Base-by-base conservation (phyloP, 2,113 vertebrate species). In the Guaruba guarouba region DNA sequence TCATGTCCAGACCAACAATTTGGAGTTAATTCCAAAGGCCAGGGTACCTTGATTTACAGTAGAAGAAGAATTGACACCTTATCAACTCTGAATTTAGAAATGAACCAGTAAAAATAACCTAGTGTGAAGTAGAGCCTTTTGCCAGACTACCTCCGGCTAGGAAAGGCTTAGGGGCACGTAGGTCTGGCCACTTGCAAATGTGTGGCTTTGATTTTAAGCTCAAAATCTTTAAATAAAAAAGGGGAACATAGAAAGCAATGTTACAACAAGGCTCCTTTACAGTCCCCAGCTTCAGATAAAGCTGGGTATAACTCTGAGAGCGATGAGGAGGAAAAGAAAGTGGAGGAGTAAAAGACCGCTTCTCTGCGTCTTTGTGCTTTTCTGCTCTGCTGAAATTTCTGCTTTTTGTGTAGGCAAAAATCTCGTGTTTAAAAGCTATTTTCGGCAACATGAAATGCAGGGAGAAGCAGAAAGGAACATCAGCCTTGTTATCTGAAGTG, bases 1-100 rank as follows among this genome's bases (percentile, higher is more conserved):
- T 97, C 95, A 96, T 82, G 94, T 97, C 94, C 96, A 97, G 97
- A 98, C 80, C 96, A 97, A 96, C 64, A 97, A 88, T 95, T 98
- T 97, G 89, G 95, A 98, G 88, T 95, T 97, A 97, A 97, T 96
- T 97, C 91, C 81, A 95, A 97, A 97, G 95, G 90, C 81, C 92
- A 77, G 66, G 77, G 73, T 90, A 95, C 86, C 95, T 97, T 97
- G 96, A 97, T 96, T 97, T 97, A 97, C 81, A 94, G 85, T 85
- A 78, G 81, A 69, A 95, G 52, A 85, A 70, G 79, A 86, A 66
- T 44, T 90, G 95, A 96, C 91, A 82, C 78, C 94, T 96, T 96
- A 96, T 95, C 77, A 39, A 83, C 69, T 90, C 68, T 83, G 28
- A 91, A 94, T 96, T 97, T 96, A 96, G 95, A 97, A 97, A 92